Evolutionary conservation across 2,797 vertebrate species (phyloP).

Genomic region (Oreochromis mossambicus): DNA sequence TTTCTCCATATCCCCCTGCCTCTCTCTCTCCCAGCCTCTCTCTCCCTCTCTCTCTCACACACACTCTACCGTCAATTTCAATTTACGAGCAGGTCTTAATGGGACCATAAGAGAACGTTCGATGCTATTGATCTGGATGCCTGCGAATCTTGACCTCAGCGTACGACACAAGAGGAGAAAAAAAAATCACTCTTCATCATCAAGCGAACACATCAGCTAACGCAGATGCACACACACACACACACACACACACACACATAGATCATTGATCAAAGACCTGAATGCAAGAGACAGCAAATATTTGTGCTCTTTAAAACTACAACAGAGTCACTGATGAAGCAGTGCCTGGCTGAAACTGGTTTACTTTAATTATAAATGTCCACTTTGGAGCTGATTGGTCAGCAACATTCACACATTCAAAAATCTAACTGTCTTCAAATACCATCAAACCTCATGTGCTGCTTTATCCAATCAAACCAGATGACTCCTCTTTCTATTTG

Average conservation of each 20-base stretch:
- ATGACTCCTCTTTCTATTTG: not conserved
- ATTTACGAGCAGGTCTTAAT: constrained; percentile 71
- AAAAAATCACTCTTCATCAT: constrained; percentile 55
- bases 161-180: constrained; percentile 36
- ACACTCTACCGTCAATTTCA: constrained; percentile 66
- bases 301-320: constrained; percentile 51
- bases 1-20: not conserved
- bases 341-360: constrained; percentile 4
- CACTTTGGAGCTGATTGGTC: constrained; percentile 4
- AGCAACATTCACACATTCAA: not conserved
- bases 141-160: constrained; percentile 63
- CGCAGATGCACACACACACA: not conserved
- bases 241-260: not conserved
- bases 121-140: constrained; percentile 71
- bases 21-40: not conserved
- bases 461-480: not conserved
- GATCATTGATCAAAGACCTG: constrained; percentile 63
- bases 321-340: constrained; percentile 39
- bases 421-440: constrained; percentile 14
- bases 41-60: constrained; percentile 5
- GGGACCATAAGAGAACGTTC: constrained; percentile 70
- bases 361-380: constrained; percentile 45
- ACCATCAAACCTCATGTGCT: not conserved
- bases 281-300: constrained; percentile 63
- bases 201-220: constrained; percentile 43